Evolutionary conservation across 2,113 vertebrate species (phyloP), one percentile per base, ranked within the genome.

Genomic region (Planiliza haematocheilus): DNA sequence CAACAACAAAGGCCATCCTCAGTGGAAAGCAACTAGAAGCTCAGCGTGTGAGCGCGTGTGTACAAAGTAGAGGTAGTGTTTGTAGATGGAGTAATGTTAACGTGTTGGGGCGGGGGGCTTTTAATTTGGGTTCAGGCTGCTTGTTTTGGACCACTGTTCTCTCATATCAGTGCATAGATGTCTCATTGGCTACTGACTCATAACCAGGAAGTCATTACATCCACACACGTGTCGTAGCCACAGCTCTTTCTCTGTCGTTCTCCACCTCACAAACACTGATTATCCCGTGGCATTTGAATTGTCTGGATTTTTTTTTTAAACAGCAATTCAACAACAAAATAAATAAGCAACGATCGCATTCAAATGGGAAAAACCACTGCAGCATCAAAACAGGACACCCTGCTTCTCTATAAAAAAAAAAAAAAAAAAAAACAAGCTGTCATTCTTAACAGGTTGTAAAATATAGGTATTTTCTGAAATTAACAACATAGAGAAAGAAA

Each of bases 281-380:
- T 91, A 92, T 93, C 91, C 52, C 69, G 84, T 86, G 90, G 90
- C 83, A 87, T 82, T n/a, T 83, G 62, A 90, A 88, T 85, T 83
- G 86, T 93, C 82, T 77, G 84, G 81, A 85, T 66, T 81, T 20
- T 59, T 56, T 77, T 75, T 20, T 48, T 68, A 81, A 88, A n/a
- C 78, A 87, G 79, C 82, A 86, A 89, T 80, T 84, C 52, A 74
- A 71, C 60, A 71, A 77, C 39, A 78, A 91, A 92, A 88, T 90
- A 78, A 91, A 81, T 60, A 82, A 45, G 56, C 50, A 74, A 80
- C 21, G 74, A 81, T 82, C 69, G 71, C 75, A 80, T 84, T 83
- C 60, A 13, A 61, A 77, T 59, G 53, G 73, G 62, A 48, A 63
- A 30, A 80, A 76, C 59, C 83, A 88, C 82, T 81, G 83, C 90